Evolutionary conservation across 2,888 invertebrate genomes (phyloP), one percentile per base, ranked within the genome.

Genomic region (Macaria liturata): DNA sequence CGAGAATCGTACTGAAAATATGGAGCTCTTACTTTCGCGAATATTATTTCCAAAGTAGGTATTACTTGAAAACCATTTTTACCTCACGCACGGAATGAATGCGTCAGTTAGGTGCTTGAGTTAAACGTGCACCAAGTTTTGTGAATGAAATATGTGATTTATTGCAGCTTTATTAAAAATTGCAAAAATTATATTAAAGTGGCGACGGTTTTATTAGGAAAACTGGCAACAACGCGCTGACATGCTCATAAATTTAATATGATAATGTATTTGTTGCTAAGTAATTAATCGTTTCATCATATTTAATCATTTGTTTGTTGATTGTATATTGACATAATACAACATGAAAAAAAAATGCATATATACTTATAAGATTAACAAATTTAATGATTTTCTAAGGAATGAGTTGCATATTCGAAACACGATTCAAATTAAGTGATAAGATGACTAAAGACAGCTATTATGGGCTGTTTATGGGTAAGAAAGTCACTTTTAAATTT

Each of bases 391-490:
- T 75, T 75, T 76, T 70, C 67, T 70, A 74, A 71, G 69, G 68
- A 60, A 67, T 69, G 70, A 72, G 72, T 76, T 84, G 74, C 66
- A 75, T 78, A 88, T 88, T 87, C 87, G 69, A 75, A 74, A 79
- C 88, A 86, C 87, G 88, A 85, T 84, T 88, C 86, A 85, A 87
- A 88, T 88, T 87, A 87, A 86, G 87, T 86, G 88, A 86, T 86
- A 86, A 88, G 84, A 77, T 80, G 74, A 70, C 73, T 76, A 73
- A 72, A 73, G 74, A 77, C 75, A 80, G 78, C 40, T 44, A 52
- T 20, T 20, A 20, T 20, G 20, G 20, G 20, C 1, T 20, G 2
- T 20, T 20, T 20, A 20, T 20, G 20, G 20, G 20, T 20, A 20
- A 20, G 20, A 20, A 20, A 20, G 20, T 20, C 20, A 20, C 20